Base-by-base conservation (phyloP, 2,113 vertebrate species). In the Megaceryle maxima region DNA sequence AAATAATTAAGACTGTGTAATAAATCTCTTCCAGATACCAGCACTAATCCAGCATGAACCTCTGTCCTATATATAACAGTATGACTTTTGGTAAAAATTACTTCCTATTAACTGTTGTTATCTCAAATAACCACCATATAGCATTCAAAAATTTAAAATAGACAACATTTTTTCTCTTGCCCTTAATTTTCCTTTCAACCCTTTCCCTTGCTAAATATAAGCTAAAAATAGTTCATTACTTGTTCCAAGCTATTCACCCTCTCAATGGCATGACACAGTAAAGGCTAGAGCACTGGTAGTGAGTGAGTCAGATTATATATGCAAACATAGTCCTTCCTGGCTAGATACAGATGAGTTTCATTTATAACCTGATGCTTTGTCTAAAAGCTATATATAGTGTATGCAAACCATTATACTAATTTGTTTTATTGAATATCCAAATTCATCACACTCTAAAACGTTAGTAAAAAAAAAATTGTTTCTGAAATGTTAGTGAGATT, bases 311-410 rank as follows among this genome's bases (percentile, higher is more conserved):
- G 24, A 68, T 74, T 88, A 72, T 21, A 67, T 9, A 83, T 29
- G n/a, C 72, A 92, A 87, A 81, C 55, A 41, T 1, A 91, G 56
- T 25, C 17, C 20, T 53, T 92, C 66, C 74, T 84, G 43, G 51
- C 22, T 84, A 77, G 66, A 78, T 87, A 81, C 56, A 81, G 66
- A 78, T 53, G 17, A 75, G 57, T 68, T 94, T 91, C 56, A 88
- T 91, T 93, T 91, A 82, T 85, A 93, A 82, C 41, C 60, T 89
- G 83, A 84, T 70, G 57, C 29, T 48, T 90, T 90, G 41, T 87
- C 81, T 76, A 87, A 87, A 91, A 89, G 73, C 66, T 67, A 46
- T 6, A 43, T 66, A 87, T 81, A 48, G 53, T 64, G 26, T 68
- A 78, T 60, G 69, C 73, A 91, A 96, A 72, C 29, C 26, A 72